Base-by-base conservation (phyloP, 2,888 invertebrate genomes). In the Meandrusa payeni region DNA sequence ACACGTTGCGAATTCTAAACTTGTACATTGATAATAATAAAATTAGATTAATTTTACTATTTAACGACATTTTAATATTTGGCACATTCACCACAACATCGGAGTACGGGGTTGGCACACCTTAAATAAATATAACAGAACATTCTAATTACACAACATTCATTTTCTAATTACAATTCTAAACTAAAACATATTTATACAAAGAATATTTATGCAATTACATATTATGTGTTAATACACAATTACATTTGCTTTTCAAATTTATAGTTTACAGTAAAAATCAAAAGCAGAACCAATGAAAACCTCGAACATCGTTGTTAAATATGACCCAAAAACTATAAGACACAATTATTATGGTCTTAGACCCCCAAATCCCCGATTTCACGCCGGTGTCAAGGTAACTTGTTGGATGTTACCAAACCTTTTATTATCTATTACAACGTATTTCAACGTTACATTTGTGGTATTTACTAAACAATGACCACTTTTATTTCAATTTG, bases 11-110 rank as follows among this genome's bases (percentile, higher is more conserved):
- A 67, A 73, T 64, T 73, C 76, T 83, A 78, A 76, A 75, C 57
- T 83, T 83, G 85, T 85, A 86, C 82, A 82, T 77, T 69, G 75
- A 85, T 77, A 77, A 69, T 78, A 75, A 69, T 79, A 74, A 64
- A 61, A 59, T 49, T 59, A 55, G 48, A 45, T 47, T 48, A 46
- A 5, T 42, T 39, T 55, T 53, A 41, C 50, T n/a, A 51, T 48
- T 49, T 54, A 50, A 55, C 40, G 27, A 39, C 32, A 19, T 36
- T 41, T 29, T 20, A 31, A 22, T 6, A 15, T 50, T 50, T 36
- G 34, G 31, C 43, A 43, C 26, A 32, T 13, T 12, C 17, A 7
- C 4, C 26, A 24, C 6, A 13, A 2, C 2, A 7, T 11, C 40
- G 31, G 24, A 31, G 40, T 10, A 11, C 12, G 22, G 5, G 12